These are phyloP conservation scores for Magallana nippona DNA, from an alignment of 2,888 invertebrate genomes.

Conservation along the genomic window DNA sequence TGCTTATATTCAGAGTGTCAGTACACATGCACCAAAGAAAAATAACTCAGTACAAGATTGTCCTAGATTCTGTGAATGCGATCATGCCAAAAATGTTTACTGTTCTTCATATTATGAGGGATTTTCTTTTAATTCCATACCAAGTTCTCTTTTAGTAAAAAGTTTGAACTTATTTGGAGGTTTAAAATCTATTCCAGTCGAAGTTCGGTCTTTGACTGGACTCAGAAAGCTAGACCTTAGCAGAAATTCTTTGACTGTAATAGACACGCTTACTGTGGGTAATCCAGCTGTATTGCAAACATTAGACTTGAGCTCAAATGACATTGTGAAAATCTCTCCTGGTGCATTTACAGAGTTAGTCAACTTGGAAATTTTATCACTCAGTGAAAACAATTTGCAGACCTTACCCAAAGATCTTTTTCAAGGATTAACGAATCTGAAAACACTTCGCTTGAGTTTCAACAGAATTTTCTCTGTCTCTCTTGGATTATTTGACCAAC, in stretches of 20 bases:
- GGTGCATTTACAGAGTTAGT: slow-evolving; percentile 44
- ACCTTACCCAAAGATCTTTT: slow-evolving; percentile 55
- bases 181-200: neutral
- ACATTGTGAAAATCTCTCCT: slow-evolving; percentile 42
- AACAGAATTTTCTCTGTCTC: slow-evolving; percentile 62
- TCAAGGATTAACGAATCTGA: slow-evolving; percentile 51
- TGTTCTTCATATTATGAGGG: slow-evolving; percentile 34
- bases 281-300: slow-evolving; percentile 46
- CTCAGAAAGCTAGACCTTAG: slow-evolving; percentile 55
- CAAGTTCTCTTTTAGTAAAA: neutral
- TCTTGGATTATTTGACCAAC: slow-evolving; percentile 54
- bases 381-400: slow-evolving; percentile 60
- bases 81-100: neutral
- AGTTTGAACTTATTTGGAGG: slow-evolving; percentile 34
- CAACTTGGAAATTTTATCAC: slow-evolving; percentile 48
- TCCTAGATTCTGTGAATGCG: slow-evolving; percentile 22
- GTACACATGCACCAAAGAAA: neutral
- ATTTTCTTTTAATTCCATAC: neutral
- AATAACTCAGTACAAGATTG: neutral
- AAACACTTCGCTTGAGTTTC: slow-evolving; percentile 56
- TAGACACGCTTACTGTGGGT: slow-evolving; percentile 46
- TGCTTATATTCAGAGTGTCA: neutral
- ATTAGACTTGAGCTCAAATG: slow-evolving; percentile 54
- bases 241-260: slow-evolving; percentile 51
- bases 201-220: neutral